Conservation (phyloP, 2,888 invertebrate genomes). For the Physocephala rufipes region DNA sequence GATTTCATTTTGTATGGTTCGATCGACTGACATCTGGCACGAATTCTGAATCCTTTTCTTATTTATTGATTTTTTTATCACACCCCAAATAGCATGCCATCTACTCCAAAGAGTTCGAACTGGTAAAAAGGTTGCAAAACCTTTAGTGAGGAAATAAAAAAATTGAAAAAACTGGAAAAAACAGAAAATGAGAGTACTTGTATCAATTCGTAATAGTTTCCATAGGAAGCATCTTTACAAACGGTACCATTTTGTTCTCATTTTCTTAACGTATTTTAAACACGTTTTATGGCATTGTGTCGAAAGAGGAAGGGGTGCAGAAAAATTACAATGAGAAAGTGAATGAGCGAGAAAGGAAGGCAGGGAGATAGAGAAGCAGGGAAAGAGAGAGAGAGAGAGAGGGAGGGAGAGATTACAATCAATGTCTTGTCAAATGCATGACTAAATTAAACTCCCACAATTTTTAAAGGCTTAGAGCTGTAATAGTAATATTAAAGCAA, state of each 20-base stretch:
- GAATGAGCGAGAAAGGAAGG: not conserved
- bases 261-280: slow-evolving; percentile 25
- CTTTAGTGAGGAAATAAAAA: not conserved
- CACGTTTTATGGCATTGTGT: slow-evolving; percentile 20
- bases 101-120: not conserved
- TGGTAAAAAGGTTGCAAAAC: slow-evolving; percentile 7
- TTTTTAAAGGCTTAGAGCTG: no score
- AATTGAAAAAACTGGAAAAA: slow-evolving; percentile 14
- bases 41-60: no score
- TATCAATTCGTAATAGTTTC: slow-evolving; percentile 22
- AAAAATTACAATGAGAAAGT: not conserved
- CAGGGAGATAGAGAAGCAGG: not conserved
- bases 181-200: not conserved
- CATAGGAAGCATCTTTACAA: slow-evolving; percentile 3
- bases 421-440: no score
- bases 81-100: no score
- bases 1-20: no score
- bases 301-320: not conserved
- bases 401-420: not conserved
- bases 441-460: not conserved
- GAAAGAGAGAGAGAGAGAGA: not conserved
- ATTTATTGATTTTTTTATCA: no score
- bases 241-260: not conserved
- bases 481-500: no score
- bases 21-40: no score